These are phyloP conservation scores for Theocolax elegans DNA, from an alignment of 1,140 invertebrate genomes.

Conservation along the genomic window DNA sequence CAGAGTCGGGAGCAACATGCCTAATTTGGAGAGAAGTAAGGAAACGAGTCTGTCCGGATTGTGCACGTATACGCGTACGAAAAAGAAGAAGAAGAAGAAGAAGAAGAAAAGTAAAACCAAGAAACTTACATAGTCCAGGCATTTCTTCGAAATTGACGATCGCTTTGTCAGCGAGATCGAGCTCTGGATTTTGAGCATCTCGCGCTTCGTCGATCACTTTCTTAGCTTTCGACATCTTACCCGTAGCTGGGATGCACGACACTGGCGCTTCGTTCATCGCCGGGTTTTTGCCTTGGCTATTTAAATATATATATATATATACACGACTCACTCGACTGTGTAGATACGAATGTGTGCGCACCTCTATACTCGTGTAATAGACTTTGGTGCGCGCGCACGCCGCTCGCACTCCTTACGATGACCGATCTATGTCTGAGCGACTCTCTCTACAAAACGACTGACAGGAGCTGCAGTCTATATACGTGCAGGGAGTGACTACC, in stretches of 20 bases:
- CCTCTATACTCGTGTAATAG: neutral
- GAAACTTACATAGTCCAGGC: conserved; percentile 94
- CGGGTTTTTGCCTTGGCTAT: neutral
- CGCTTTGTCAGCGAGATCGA: conserved; percentile 95
- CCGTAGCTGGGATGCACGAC: conserved; percentile 80
- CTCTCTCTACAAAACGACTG: no score
- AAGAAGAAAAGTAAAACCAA: neutral
- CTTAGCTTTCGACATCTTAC: conserved; percentile 90
- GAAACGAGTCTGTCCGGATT: conserved; percentile 9
- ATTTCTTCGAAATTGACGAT: conserved; percentile 91
- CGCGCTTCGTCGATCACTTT: conserved; percentile 90
- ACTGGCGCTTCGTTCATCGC: conserved; percentile 77
- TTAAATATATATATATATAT: neutral
- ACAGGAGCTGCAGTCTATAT: no score
- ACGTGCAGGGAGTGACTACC: no score
- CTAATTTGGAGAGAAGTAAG: conserved; percentile 65
- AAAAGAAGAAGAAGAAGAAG: neutral
- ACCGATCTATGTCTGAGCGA: no score
- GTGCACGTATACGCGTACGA: neutral
- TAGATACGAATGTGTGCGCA: neutral
- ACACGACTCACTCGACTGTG: neutral
- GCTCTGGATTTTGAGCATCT: conserved; percentile 91
- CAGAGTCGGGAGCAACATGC: conserved; percentile 58
- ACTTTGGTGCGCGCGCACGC: neutral
- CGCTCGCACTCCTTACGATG: no score